phyloP scores from a whole-genome alignment of 2,113 vertebrate genomes.

The Callithrix jacchus region DNA sequence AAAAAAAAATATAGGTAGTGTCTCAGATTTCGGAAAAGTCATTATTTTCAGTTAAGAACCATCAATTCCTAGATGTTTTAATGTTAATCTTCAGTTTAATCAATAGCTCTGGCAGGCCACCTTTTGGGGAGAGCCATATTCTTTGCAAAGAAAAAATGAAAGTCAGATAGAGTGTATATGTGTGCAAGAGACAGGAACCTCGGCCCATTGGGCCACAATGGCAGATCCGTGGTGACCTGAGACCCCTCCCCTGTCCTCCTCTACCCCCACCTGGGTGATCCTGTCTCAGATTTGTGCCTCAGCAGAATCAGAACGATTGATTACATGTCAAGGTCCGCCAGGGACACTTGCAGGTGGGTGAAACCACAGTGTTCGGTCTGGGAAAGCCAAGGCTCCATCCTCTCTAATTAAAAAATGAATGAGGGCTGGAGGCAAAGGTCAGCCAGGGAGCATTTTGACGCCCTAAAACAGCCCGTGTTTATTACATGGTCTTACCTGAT shows the following conservation, averaged over 20 bases:
- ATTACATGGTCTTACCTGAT: not conserved
- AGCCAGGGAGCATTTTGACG: not conserved
- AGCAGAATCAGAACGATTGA: not conserved
- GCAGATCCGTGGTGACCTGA: not conserved
- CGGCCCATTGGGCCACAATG: fast-evolving
- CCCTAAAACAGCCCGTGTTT: not conserved
- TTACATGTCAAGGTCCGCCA: not conserved
- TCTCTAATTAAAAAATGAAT: slow-evolving; percentile 10
- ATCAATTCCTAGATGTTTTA: not conserved
- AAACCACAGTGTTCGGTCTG: fast-evolving
- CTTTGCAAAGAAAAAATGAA: not conserved
- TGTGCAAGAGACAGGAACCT: not conserved
- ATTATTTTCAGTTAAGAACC: not conserved
- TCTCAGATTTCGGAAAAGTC: not conserved
- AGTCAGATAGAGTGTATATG: fast-evolving
- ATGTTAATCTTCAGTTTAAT: not conserved
- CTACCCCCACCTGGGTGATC: not conserved
- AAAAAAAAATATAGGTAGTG: not conserved
- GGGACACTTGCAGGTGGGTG: not conserved
- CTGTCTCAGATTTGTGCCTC: not conserved
- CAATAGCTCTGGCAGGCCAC: not conserved
- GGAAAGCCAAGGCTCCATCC: not conserved
- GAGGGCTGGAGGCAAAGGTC: not conserved
- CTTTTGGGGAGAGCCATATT: not conserved
- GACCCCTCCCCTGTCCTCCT: not conserved